phyloP scores from a whole-genome alignment of 2,113 vertebrate species.

The Gallinago paraguaiae region DNA sequence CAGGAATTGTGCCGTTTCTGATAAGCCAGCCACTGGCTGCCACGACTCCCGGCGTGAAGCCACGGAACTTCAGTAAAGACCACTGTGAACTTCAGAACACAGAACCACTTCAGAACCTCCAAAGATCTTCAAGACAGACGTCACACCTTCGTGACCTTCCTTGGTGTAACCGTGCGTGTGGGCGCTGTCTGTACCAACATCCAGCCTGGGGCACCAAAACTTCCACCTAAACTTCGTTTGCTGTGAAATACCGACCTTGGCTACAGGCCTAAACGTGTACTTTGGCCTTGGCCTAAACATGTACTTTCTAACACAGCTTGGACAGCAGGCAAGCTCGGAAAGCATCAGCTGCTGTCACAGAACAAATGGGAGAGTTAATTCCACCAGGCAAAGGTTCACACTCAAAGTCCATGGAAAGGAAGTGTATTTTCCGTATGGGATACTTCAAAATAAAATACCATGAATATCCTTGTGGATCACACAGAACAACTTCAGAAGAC shows the following conservation, averaged over 20 bases:
- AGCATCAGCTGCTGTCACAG: fast-evolving
- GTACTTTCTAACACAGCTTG: fast-evolving
- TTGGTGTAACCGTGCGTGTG: fast-evolving
- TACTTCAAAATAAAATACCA: not conserved
- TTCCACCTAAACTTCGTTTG: not conserved
- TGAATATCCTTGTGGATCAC: fast-evolving
- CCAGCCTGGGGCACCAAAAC: fast-evolving
- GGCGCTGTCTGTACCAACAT: fast-evolving
- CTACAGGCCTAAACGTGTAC: not conserved
- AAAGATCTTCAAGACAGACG: not conserved
- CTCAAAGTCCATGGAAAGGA: not conserved
- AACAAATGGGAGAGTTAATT: not conserved
- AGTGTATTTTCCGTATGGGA: not conserved
- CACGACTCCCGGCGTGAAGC: not conserved
- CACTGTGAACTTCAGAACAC: fast-evolving
- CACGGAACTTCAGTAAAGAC: not conserved
- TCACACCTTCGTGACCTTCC: fast-evolving
- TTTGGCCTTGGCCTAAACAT: not conserved
- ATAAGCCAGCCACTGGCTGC: not conserved
- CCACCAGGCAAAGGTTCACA: not conserved
- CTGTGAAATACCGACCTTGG: fast-evolving
- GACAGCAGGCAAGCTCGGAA: not conserved
- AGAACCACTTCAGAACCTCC: not conserved
- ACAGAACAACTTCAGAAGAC: not conserved
- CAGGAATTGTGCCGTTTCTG: not conserved